A percentile compares a stretch with the other conserved stretches of the same genome.
Conservation (phyloP, 2,888 invertebrate species). For the Scaptomyza polygonia region DNA sequence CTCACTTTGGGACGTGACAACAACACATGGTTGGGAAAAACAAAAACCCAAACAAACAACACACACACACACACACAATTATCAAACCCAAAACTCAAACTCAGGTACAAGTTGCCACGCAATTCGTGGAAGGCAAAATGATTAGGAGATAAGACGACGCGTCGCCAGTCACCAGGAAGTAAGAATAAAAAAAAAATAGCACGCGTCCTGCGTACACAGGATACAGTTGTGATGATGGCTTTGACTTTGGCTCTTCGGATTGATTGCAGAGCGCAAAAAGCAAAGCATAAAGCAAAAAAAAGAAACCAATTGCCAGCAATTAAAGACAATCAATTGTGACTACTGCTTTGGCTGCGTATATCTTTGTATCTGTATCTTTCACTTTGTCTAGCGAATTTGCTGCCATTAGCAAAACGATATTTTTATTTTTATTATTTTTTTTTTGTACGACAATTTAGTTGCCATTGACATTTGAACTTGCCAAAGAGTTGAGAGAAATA, state of each 20-base stretch:
- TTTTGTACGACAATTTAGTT: slow-evolving; percentile 58
- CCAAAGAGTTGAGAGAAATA: slow-evolving; percentile 33
- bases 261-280: slow-evolving; percentile 20
- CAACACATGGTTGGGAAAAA: slow-evolving; percentile 54
- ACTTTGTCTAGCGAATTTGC: slow-evolving; percentile 61
- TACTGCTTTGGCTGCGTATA: slow-evolving; percentile 10
- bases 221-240: slow-evolving; percentile 10
- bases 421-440: slow-evolving; percentile 21
- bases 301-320: slow-evolving; percentile 69
- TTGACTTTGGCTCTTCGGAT: slow-evolving; percentile 1
- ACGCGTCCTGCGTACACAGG: slow-evolving; percentile 24
- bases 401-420: slow-evolving; percentile 62
- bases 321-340: slow-evolving; percentile 60
- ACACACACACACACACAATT: slow-evolving; percentile 3
- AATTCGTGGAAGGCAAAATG: slow-evolving; percentile 39
- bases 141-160: slow-evolving; percentile 36
- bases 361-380: slow-evolving; percentile 19
- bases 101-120: slow-evolving; percentile 45
- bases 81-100: slow-evolving; percentile 21
- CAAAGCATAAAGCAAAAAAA: slow-evolving; percentile 20
- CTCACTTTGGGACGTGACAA: slow-evolving; percentile 56
- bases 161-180: slow-evolving; percentile 35
- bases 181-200: background rate
- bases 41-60: slow-evolving; percentile 1
- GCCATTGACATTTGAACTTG: slow-evolving; percentile 79